phyloP scores from a whole-genome alignment of 2,113 vertebrate genomes.

The Paraplagusia blochii region DNA sequence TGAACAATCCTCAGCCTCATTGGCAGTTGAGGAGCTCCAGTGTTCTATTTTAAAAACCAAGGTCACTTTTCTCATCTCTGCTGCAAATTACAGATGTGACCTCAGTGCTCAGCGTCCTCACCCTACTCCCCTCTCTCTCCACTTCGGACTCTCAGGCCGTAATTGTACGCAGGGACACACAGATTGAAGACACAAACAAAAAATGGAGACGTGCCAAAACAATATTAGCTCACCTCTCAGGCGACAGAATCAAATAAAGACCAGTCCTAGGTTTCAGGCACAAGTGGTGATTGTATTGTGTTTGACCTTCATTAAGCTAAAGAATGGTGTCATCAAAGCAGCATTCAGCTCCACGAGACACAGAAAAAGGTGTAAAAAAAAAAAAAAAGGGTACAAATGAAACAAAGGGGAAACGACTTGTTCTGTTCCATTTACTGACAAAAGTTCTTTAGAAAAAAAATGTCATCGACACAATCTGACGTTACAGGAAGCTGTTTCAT shows the following conservation, averaged over 20 bases:
- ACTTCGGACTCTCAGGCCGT: constrained; percentile 20
- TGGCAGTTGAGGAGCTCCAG: constrained; percentile 54
- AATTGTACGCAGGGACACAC: constrained; percentile 32
- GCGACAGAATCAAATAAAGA: constrained; percentile 49
- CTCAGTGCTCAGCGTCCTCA: constrained; percentile 29
- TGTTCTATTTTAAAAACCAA: constrained; percentile 66
- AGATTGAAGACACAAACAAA: constrained; percentile 14
- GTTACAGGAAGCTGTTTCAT: too few relatives aligned
- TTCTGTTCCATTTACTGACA: too few relatives aligned
- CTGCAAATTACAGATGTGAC: constrained; percentile 66
- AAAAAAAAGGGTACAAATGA: too few relatives aligned
- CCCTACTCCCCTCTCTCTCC: constrained; percentile 30
- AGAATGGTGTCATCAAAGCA: constrained; percentile 31
- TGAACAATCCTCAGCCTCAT: constrained; percentile 60
- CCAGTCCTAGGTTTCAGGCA: constrained; percentile 21
- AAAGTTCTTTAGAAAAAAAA: too few relatives aligned
- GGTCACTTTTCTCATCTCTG: constrained; percentile 64
- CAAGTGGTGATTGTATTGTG: constrained; percentile 12
- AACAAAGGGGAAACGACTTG: too few relatives aligned
- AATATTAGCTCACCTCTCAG: constrained; percentile 50
- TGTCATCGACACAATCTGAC: too few relatives aligned
- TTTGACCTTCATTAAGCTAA: constrained; percentile 43
- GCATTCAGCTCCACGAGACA: constrained; percentile 24
- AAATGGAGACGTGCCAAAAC: constrained; percentile 27
- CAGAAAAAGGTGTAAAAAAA: background rate